Evolutionary conservation across 1,140 invertebrate genomes (phyloP).

Genomic region (Gonatopus flavifemur): DNA sequence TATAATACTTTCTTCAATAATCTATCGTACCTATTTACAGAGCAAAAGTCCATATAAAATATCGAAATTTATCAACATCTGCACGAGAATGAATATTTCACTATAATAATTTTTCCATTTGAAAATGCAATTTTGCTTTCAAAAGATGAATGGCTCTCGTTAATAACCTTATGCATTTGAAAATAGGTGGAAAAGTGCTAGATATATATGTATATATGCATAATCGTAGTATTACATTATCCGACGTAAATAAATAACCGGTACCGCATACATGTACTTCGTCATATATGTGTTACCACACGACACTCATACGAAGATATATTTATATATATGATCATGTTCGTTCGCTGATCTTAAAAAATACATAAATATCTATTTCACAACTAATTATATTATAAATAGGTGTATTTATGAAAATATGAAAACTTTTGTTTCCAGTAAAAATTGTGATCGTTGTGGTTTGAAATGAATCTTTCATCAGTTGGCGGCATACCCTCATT

Average conservation of each 20-base stretch:
- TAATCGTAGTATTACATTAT: neutral
- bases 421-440: too few relatives aligned
- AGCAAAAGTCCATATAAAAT: constrained; percentile 37
- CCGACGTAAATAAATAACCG: neutral
- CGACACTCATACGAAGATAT: too few relatives aligned
- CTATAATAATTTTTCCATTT: constrained; percentile 21
- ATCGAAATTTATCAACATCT: constrained; percentile 32
- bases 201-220: constrained; percentile 3
- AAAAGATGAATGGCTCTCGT: constrained; percentile 15
- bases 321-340: too few relatives aligned
- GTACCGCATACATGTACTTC: too few relatives aligned
- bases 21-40: constrained; percentile 31
- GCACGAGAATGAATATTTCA: constrained; percentile 23
- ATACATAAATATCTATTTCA: too few relatives aligned
- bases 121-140: constrained; percentile 6
- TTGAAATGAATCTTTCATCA: too few relatives aligned
- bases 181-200: constrained; percentile 24
- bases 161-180: constrained; percentile 17
- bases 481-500: too few relatives aligned
- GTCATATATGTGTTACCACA: too few relatives aligned
- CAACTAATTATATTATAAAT: too few relatives aligned
- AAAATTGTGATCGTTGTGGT: too few relatives aligned
- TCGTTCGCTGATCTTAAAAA: too few relatives aligned
- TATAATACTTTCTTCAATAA: constrained; percentile 35
- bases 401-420: too few relatives aligned